Conservation (phyloP, 92 coral and sea anemone genomes). For the Umimayanthus kanabou region DNA sequence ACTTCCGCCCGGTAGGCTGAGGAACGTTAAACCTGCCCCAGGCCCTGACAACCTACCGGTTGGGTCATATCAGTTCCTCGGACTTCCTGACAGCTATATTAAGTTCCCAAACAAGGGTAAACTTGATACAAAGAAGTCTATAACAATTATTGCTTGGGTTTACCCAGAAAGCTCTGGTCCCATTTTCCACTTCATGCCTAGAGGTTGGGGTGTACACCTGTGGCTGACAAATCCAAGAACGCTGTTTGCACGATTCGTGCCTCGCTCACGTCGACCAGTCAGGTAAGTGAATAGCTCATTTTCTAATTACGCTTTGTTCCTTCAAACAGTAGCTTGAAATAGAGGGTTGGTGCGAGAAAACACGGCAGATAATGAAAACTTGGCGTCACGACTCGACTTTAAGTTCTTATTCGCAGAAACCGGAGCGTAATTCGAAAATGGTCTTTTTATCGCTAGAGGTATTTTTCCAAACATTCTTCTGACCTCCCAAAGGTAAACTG, state of each 20-base stretch:
- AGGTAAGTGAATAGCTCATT: slow-evolving; percentile 7
- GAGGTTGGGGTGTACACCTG: slow-evolving; percentile 68
- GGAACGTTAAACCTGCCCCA: slow-evolving; percentile 62
- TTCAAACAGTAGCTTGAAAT: too few relatives aligned
- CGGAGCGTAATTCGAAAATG: too few relatives aligned
- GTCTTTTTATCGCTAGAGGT: too few relatives aligned
- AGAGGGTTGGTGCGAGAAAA: too few relatives aligned
- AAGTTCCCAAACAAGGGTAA: slow-evolving; percentile 86
- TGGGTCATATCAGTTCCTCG: slow-evolving; percentile 75
- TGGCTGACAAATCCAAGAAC: slow-evolving; percentile 61
- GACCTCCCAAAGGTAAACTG: too few relatives aligned
- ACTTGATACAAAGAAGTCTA: slow-evolving; percentile 72
- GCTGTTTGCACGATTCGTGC: slow-evolving; percentile 66
- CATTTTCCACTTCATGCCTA: slow-evolving; percentile 69
- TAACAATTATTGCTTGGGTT: slow-evolving; percentile 79
- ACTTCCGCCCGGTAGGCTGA: slow-evolving; percentile 64
- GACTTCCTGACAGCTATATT: slow-evolving; percentile 66
- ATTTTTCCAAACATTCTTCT: too few relatives aligned
- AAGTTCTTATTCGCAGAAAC: too few relatives aligned
- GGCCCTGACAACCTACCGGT: slow-evolving; percentile 84
- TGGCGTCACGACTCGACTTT: too few relatives aligned
- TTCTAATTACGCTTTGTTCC: too few relatives aligned
- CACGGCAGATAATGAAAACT: too few relatives aligned
- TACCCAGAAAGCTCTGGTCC: slow-evolving; percentile 81
- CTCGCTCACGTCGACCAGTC: slow-evolving; percentile 66